A percentile compares a stretch with the other conserved stretches of the same genome.
These are phyloP conservation scores for Mythimna impura DNA, from an alignment of 2,888 invertebrate species.

Conservation along the genomic window DNA sequence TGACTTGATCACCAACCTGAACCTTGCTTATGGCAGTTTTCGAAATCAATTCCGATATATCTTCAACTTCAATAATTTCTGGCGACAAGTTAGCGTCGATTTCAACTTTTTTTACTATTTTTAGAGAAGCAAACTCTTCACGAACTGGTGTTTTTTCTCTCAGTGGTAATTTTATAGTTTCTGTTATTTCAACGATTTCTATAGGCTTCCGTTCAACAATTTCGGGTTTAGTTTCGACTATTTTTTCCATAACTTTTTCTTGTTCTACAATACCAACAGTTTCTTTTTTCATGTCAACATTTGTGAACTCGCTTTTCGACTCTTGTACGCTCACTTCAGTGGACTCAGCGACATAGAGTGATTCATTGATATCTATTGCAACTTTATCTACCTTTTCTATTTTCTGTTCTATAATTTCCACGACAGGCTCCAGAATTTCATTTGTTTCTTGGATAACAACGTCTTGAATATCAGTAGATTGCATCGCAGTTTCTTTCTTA, in stretches of 20 bases:
- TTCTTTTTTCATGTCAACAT: slow-evolving; percentile 46
- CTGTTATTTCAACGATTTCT: slow-evolving; percentile 52
- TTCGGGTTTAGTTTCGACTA: slow-evolving; percentile 19
- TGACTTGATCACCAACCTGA: slow-evolving; percentile 38
- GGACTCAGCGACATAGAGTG: slow-evolving; percentile 48
- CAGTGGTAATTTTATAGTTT: slow-evolving; percentile 52
- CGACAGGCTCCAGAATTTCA: slow-evolving; percentile 60
- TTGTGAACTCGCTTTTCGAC: slow-evolving; percentile 51
- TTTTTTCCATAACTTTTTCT: slow-evolving; percentile 25
- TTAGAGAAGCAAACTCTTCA: slow-evolving; percentile 70
- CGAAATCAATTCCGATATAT: slow-evolving; percentile 49
- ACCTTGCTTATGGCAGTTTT: slow-evolving; percentile 43
- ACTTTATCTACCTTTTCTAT: slow-evolving; percentile 66
- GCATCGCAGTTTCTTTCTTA: slow-evolving; percentile 56
- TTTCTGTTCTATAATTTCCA: slow-evolving; percentile 60
- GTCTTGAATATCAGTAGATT: slow-evolving; percentile 51
- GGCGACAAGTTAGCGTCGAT: slow-evolving; percentile 57
- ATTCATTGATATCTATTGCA: slow-evolving; percentile 61
- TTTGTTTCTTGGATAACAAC: slow-evolving; percentile 54
- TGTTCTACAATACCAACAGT: slow-evolving; percentile 33
- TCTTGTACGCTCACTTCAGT: slow-evolving; percentile 44
- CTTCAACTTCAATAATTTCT: slow-evolving; percentile 64
- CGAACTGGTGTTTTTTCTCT: slow-evolving; percentile 48
- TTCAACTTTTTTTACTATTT: slow-evolving; percentile 69
- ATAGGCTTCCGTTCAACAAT: slow-evolving; percentile 47